Conservation (phyloP, 2,888 invertebrate species). For the Philereme transversata region DNA sequence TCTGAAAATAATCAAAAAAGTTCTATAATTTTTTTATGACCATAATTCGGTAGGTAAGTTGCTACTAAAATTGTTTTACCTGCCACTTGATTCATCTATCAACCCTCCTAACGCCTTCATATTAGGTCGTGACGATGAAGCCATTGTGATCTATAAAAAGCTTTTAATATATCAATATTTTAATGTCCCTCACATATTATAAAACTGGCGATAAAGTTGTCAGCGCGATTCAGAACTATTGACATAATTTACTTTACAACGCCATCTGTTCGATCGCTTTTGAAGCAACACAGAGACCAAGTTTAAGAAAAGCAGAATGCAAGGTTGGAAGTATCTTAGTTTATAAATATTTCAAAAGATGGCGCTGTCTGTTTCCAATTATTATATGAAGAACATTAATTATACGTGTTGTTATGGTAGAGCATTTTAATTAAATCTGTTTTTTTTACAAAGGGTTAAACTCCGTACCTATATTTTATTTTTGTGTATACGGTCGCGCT, state of each 20-base stretch:
- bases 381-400: no score
- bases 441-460: no score
- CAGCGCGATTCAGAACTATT: slow-evolving; percentile 22
- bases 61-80: slow-evolving; percentile 33
- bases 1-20: not conserved
- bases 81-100: slow-evolving; percentile 43
- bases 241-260: not conserved
- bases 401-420: no score
- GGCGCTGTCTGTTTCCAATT: not conserved
- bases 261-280: slow-evolving; percentile 12
- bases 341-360: not conserved
- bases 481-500: no score
- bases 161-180: not conserved
- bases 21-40: not conserved
- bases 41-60: not conserved
- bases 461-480: no score
- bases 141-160: not conserved
- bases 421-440: no score
- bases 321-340: not conserved
- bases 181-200: not conserved
- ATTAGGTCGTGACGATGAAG: not conserved
- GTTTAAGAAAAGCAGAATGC: not conserved
- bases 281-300: not conserved
- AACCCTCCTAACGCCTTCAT: slow-evolving; percentile 40
- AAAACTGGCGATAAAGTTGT: slow-evolving; percentile 5